Evolutionary conservation across 2,888 invertebrate genomes (phyloP), one percentile per base, ranked within the genome.

Genomic region (Muscina levida): DNA sequence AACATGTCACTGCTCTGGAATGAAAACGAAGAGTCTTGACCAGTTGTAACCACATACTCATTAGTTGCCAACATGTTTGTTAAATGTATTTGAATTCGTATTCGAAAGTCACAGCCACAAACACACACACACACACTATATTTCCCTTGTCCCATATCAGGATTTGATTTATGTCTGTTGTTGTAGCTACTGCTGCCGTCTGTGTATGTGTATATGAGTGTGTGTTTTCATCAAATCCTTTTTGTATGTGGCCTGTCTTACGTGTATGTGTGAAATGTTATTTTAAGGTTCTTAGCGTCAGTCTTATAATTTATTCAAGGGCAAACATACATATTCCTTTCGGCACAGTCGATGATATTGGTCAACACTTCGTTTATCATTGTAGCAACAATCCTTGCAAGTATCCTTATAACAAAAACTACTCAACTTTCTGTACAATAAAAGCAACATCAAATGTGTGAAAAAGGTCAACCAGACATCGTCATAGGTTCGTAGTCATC

Each of bases 341-440:
- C 17, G 44, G 44, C n/a, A 65, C 1, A 46, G 53, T 57, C 65
- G 15, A 48, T 67, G 57, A 80, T 68, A 72, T 81, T 83, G 88
- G 87, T 88, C 88, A 88, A 88, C 88, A 88, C 87, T 88, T 88
- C 87, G 88, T 88, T 88, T 88, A 88, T 88, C 87, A 88, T 85
- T 77, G 72, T 67, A 68, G 44, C 56, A 77, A 77, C 81, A 74
- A 81, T 72, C 71, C 72, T 78, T 39, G 56, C 10, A 53, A 68
- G 2, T 13, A 62, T 22, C 39, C 62, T 17, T 59, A 1, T 22
- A 17, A 15, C 39, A 17, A 39, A 15, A 37, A 37, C 62, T 22
- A 42, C 22, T 59, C 31, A 31, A 8, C 31, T 31, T 31, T 31
- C 31, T 31, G n/a, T n/a, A n/a, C n/a, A n/a, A n/a, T n/a, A n/a